Percentiles rank a stretch among this genome's conserved stretches.
These are phyloP conservation scores for Ridgeia piscesae DNA, from an alignment of 1,140 invertebrate species.

Conservation along the genomic window DNA sequence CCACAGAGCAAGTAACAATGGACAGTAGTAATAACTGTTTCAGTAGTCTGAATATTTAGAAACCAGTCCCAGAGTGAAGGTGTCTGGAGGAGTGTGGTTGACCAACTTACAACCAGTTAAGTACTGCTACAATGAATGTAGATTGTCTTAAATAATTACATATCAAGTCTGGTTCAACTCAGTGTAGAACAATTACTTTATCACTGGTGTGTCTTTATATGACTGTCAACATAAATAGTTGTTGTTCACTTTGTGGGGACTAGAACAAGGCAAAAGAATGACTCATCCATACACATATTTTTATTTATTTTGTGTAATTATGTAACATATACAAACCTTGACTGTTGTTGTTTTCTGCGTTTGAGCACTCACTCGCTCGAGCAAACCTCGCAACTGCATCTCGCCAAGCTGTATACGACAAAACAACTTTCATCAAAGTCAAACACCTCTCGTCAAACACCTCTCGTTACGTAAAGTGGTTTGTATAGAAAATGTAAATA, in stretches of 20 bases:
- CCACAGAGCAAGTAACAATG: too few species aligned
- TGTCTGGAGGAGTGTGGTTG: too few species aligned
- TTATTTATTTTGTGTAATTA: background rate
- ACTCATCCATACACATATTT: background rate
- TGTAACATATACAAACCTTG: conserved; percentile 63
- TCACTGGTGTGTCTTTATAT: too few species aligned
- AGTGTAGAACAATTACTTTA: background rate
- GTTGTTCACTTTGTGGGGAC: background rate
- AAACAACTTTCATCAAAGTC: background rate
- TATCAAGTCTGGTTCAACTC: background rate
- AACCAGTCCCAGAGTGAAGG: too few species aligned
- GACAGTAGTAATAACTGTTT: too few species aligned
- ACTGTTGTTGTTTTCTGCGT: conserved; percentile 75
- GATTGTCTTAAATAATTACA: background rate
- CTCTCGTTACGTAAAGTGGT: too few species aligned
- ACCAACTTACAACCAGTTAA: too few species aligned
- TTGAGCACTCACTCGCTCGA: conserved; percentile 84
- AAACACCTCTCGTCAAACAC: background rate
- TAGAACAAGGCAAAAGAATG: background rate
- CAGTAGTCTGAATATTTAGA: too few species aligned
- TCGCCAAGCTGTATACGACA: conserved; percentile 69
- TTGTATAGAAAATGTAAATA: too few species aligned
- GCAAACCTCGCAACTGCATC: conserved; percentile 77
- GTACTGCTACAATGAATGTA: background rate
- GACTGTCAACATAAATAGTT: background rate